These are phyloP conservation scores for Chrysolina oricalcia DNA, from an alignment of 2,888 invertebrate species.

Conservation along the genomic window DNA sequence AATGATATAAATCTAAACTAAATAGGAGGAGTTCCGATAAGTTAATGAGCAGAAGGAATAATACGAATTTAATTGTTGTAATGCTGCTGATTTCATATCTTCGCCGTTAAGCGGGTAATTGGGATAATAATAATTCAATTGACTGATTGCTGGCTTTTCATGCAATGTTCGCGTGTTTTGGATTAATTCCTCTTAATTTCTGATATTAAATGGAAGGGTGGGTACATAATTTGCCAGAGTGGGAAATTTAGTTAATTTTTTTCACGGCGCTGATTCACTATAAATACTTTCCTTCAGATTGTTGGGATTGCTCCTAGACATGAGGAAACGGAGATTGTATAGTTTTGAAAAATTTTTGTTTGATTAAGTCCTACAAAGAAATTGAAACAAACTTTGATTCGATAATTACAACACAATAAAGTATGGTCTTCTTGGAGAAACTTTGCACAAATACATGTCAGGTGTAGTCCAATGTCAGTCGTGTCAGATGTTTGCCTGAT, in stretches of 20 bases:
- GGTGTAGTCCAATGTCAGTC: no score
- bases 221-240: background rate
- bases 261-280: no score
- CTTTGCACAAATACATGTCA: no score
- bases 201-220: slow-evolving; percentile 30
- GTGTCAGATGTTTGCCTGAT: no score
- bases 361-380: no score
- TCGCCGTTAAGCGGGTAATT: slow-evolving; percentile 36
- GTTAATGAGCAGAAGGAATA: slow-evolving; percentile 12
- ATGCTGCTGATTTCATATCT: slow-evolving; percentile 10
- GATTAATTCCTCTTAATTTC: slow-evolving; percentile 44
- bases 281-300: no score
- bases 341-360: no score
- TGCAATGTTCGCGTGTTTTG: slow-evolving; percentile 40
- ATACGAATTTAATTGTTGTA: slow-evolving; percentile 20
- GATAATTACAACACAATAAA: no score
- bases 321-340: no score
- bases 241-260: background rate
- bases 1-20: slow-evolving; percentile 15
- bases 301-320: no score
- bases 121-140: slow-evolving; percentile 46
- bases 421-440: no score
- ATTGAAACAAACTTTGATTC: no score
- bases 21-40: slow-evolving; percentile 14
- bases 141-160: slow-evolving; percentile 37